Conservation (phyloP, 2,888 invertebrate genomes). For the Zele albiditarsus region DNA sequence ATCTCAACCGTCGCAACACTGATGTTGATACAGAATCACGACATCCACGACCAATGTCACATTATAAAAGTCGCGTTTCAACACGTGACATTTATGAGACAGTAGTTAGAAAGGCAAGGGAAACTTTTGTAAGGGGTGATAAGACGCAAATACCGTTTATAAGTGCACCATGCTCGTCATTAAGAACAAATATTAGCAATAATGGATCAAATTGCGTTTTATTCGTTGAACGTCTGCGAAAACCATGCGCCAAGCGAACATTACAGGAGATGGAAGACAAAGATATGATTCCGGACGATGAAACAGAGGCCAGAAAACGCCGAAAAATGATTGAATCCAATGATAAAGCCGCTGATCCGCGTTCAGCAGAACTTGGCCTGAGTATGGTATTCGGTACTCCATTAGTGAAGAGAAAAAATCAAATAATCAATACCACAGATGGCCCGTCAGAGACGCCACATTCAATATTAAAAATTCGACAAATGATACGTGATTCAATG, state of each 20-base stretch:
- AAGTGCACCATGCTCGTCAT: conserved; percentile 63
- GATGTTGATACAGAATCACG: conserved; percentile 51
- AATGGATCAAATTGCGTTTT: conserved; percentile 56
- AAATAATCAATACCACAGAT: conserved; percentile 37
- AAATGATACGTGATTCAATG: conserved; percentile 60
- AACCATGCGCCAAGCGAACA: conserved; percentile 56
- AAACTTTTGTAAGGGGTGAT: conserved; percentile 61
- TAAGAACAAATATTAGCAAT: conserved; percentile 50
- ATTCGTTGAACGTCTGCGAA: conserved; percentile 55
- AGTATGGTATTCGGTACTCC: conserved; percentile 63
- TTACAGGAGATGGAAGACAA: conserved; percentile 52
- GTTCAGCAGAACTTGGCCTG: conserved; percentile 45
- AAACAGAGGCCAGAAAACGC: conserved; percentile 45
- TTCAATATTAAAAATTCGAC: conserved; percentile 69
- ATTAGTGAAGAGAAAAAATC: conserved; percentile 61
- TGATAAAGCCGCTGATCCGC: conserved; percentile 19
- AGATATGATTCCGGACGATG: conserved; percentile 41
- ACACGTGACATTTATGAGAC: conserved; percentile 58
- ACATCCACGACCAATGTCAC: conserved; percentile 67
- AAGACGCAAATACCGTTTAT: conserved; percentile 65
- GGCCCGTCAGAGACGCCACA: conserved; percentile 62
- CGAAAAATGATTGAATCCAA: conserved; percentile 30
- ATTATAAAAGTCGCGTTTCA: conserved; percentile 54
- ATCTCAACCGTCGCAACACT: conserved; percentile 33
- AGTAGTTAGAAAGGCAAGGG: conserved; percentile 62